Percentiles rank a stretch among this genome's conserved stretches.
phyloP scores from a whole-genome alignment of 2,888 invertebrate genomes.

The Loripinus fragilis region DNA sequence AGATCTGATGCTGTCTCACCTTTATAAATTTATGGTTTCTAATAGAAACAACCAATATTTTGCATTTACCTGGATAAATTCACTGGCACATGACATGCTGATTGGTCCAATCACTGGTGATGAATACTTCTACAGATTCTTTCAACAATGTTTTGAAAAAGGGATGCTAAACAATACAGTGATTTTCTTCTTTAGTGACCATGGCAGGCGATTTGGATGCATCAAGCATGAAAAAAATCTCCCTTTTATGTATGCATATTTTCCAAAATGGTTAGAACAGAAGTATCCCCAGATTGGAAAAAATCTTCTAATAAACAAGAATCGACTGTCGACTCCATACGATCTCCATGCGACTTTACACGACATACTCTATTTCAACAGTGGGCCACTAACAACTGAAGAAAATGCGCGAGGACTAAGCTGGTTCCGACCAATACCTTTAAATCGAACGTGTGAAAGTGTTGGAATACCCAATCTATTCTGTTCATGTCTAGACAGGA shows the following conservation, averaged over 20 bases:
- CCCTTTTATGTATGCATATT: constrained; percentile 91
- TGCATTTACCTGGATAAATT: constrained; percentile 93
- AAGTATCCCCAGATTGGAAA: constrained; percentile 86
- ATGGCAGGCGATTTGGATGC: constrained; percentile 91
- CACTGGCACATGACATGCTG: constrained; percentile 87
- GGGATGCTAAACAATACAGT: constrained; percentile 90
- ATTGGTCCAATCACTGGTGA: background rate
- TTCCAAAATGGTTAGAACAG: constrained; percentile 89
- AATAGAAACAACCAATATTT: constrained; percentile 90
- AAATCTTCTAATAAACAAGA: constrained; percentile 87
- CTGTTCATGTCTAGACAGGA: constrained; percentile 96
- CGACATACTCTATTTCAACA: constrained; percentile 85
- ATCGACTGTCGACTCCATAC: constrained; percentile 92
- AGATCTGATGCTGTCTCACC: constrained; percentile 80
- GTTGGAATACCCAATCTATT: constrained; percentile 97
- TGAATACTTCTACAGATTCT: constrained; percentile 57
- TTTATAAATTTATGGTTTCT: constrained; percentile 85
- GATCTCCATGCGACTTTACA: constrained; percentile 93
- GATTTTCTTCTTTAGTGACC: constrained; percentile 95
- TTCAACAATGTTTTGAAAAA: constrained; percentile 86
- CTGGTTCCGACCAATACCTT: constrained; percentile 84
- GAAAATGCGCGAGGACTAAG: constrained; percentile 76
- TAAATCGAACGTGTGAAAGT: constrained; percentile 91
- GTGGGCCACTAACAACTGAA: background rate
- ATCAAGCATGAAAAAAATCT: constrained; percentile 95